Percentiles rank a stretch among this genome's conserved stretches.
Conservation (phyloP, 2,888 invertebrate species). For the Spodoptera exigua region DNA sequence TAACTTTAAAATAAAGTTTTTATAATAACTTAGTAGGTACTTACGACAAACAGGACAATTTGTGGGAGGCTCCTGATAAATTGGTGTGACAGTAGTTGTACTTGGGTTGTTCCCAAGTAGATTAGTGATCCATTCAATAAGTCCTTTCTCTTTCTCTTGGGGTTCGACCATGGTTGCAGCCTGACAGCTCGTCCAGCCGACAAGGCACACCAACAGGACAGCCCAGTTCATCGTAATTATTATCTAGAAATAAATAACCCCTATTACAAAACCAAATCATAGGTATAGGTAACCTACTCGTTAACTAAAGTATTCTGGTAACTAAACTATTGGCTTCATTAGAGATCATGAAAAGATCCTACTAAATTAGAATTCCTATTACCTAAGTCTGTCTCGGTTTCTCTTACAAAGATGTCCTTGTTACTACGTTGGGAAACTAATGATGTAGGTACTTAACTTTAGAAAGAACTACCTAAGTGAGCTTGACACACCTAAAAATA, state of each 20-base stretch:
- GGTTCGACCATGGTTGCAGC: conserved; percentile 49
- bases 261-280: too few relatives aligned
- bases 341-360: too few relatives aligned
- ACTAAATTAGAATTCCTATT: too few relatives aligned
- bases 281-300: too few relatives aligned
- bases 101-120: conserved; percentile 73
- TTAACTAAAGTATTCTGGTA: too few relatives aligned
- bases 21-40: too few relatives aligned
- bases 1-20: too few relatives aligned
- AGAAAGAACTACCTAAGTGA: too few relatives aligned
- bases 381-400: too few relatives aligned
- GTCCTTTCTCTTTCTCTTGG: conserved; percentile 70
- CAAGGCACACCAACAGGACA: conserved; percentile 66
- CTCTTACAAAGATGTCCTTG: too few relatives aligned
- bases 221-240: conserved; percentile 68
- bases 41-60: conserved; percentile 88
- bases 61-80: conserved; percentile 71
- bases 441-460: too few relatives aligned
- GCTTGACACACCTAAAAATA: neutral
- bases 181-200: conserved; percentile 62
- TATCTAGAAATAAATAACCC: conserved; percentile 18
- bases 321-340: too few relatives aligned
- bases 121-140: conserved; percentile 83
- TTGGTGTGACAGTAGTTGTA: conserved; percentile 67
- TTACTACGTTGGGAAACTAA: neutral